A percentile compares a stretch with the other conserved stretches of the same genome.
Evolutionary conservation across 2,113 vertebrate species (phyloP).

Genomic region (Menura novaehollandiae): DNA sequence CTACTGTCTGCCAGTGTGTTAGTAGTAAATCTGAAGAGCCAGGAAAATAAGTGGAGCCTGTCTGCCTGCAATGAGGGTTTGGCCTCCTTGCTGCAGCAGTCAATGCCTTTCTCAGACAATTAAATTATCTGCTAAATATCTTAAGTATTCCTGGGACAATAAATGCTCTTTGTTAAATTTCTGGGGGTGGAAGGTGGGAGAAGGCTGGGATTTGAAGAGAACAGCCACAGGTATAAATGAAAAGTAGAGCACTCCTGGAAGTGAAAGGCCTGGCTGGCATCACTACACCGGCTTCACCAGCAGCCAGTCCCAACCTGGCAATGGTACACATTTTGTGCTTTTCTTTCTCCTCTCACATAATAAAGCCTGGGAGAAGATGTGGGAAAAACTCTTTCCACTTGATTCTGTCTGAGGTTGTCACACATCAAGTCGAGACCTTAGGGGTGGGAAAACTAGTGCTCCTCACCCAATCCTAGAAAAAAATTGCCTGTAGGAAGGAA

Average conservation of each 20-base stretch:
- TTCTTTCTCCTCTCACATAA: background rate
- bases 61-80: conserved; percentile 32
- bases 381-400: background rate
- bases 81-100: background rate
- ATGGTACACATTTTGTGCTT: background rate
- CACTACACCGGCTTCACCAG: background rate
- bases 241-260: background rate
- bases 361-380: background rate
- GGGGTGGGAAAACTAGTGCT: background rate
- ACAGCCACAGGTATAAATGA: background rate
- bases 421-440: background rate
- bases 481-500: background rate
- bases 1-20: conserved; percentile 55
- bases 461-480: background rate
- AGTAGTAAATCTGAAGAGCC: conserved; percentile 55
- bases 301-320: conserved; percentile 34
- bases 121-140: conserved; percentile 61
- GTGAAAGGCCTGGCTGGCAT: background rate
- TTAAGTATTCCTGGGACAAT: conserved; percentile 40
- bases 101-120: conserved; percentile 18
- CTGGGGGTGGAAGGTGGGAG: conserved; percentile 2
- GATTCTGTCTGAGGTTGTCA: background rate
- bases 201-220: background rate
- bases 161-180: conserved; percentile 13
- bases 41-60: conserved; percentile 53